Evolutionary conservation across 2,888 invertebrate genomes (phyloP), one percentile per base, ranked within the genome.

Genomic region (Didymodactylos carnosus): DNA sequence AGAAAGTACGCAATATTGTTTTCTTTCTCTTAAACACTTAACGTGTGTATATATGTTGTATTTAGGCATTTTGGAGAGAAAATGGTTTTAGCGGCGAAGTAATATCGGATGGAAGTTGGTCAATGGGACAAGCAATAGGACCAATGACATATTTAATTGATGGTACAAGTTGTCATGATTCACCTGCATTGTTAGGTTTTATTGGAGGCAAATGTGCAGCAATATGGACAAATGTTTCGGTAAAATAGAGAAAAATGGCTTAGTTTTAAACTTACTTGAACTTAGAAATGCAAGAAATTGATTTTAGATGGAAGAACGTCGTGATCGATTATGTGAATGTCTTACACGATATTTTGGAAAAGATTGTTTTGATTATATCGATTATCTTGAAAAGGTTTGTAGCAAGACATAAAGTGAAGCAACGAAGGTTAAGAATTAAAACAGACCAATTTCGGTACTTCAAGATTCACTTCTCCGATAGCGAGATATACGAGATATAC

Each of bases 151-250:
- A 73, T 43, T 46, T 79, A 7, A 83, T 80, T 77, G 84, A 84
- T 78, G 81, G 80, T 25, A 81, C 82, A 0, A 78, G 80, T n/a
- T 46, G 74, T 43, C 77, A 78, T 72, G 81, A 80, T 0, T 81
- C 79, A 76, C 82, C 84, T 39, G 84, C 84, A 23, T 76, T 84
- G 14, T 80, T 84, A 27, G 82, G 78, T 0, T 84, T 84, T 77
- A 77, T 84, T 39, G 82, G 81, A 29, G 84, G 82, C 1, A 73
- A 78, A 19, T 81, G 80, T 73, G 80, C 80, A 40, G 73, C 77
- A 16, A 77, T 78, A 73, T 79, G 78, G 79, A 76, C 76, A 70
- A 75, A 72, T 40, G 76, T 77, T 73, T 72, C 78, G 62, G 77
- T 78, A n/a, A n/a, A n/a, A n/a, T n/a, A n/a, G n/a, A n/a, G n/a